Conservation (phyloP, 2,888 invertebrate species). For the Sarcophaga variegata region DNA sequence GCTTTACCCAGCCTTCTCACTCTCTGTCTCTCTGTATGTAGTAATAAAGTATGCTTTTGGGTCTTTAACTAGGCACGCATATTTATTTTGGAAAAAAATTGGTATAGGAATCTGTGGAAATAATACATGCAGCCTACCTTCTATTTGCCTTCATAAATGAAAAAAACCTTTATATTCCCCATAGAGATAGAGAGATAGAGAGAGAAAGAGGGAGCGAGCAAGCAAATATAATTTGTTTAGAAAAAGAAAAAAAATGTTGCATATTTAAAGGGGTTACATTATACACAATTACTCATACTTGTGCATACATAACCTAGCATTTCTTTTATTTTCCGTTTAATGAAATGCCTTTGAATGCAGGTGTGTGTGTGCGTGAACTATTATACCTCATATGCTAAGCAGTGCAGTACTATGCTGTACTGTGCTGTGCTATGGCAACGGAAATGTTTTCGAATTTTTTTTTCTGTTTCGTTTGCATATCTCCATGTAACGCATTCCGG, state of each 20-base stretch:
- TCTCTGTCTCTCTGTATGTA: not conserved
- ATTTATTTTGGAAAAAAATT: not conserved
- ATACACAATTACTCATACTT: conserved; percentile 1
- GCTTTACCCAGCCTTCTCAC: not conserved
- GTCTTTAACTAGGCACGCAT: conserved; percentile 37
- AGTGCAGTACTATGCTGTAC: not conserved
- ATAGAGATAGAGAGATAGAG: too few species aligned
- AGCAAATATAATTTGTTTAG: not conserved
- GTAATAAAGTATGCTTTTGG: not conserved
- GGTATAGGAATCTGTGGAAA: not conserved
- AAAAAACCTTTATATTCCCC: not conserved
- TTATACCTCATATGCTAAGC: not conserved
- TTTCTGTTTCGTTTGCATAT: not conserved
- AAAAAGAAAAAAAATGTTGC: not conserved
- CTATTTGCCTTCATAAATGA: not conserved
- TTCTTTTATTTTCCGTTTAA: not conserved
- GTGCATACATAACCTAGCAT: not conserved
- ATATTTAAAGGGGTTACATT: not conserved
- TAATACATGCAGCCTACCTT: not conserved
- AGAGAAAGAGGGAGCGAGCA: too few species aligned
- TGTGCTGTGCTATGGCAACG: conserved; percentile 14
- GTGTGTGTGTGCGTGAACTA: not conserved
- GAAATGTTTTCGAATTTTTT: conserved; percentile 43
- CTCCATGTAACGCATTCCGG: conserved; percentile 52
- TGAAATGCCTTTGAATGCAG: not conserved